Evolutionary conservation across 2,113 vertebrate species (phyloP).

Genomic region (Solenodon paradoxus): DNA sequence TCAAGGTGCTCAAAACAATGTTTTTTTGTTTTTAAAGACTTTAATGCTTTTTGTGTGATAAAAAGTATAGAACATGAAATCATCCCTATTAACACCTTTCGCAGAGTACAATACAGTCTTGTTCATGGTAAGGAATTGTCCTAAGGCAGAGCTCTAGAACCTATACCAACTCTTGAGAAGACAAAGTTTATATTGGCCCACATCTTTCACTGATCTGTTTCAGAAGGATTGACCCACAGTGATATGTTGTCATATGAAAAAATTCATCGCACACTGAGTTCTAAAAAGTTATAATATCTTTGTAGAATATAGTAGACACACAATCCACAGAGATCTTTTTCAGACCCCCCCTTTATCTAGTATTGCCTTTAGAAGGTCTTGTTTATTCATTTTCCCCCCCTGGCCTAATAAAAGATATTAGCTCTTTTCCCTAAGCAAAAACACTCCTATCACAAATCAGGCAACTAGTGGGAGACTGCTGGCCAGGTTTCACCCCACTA

Average conservation of each 20-base stretch:
- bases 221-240: conserved; percentile 56
- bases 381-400: conserved; percentile 69
- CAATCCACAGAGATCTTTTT: conserved; percentile 53
- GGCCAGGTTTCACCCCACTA: conserved; percentile 85
- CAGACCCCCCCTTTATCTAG: conserved; percentile 59
- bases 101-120: too few species aligned
- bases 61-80: neutral
- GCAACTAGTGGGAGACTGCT: conserved; percentile 83
- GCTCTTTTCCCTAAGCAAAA: conserved; percentile 83
- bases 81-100: neutral
- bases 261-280: conserved; percentile 3
- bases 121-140: neutral
- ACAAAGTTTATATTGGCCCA: conserved; percentile 48
- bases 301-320: conserved; percentile 57
- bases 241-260: conserved; percentile 68
- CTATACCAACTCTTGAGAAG: conserved; percentile 48
- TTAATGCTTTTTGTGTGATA: neutral
- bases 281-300: conserved; percentile 59
- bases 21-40: conserved; percentile 70
- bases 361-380: conserved; percentile 75
- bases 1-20: conserved; percentile 71
- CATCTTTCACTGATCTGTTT: conserved; percentile 77
- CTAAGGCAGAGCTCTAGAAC: neutral
- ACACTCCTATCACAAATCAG: conserved; percentile 80
- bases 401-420: conserved; percentile 82